Conservation (phyloP, 2,797 vertebrate species). For the Acanthurus lineatus region DNA sequence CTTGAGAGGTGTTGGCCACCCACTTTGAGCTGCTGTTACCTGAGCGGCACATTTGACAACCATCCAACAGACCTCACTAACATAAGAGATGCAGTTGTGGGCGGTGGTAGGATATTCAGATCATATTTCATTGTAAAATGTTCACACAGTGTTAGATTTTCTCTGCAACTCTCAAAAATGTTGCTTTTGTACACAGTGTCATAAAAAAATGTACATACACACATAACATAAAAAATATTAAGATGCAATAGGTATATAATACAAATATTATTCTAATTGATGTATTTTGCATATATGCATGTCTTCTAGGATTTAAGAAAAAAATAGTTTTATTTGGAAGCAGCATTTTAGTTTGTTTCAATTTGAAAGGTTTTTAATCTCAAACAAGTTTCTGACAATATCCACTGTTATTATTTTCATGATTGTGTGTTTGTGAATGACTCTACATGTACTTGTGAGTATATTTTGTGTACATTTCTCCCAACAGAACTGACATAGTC, state of each 20-base stretch:
- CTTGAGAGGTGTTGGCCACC: constrained; percentile 15
- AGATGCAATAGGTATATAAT: constrained; percentile 83
- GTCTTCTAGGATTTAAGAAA: constrained; percentile 77
- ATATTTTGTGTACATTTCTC: constrained; percentile 47
- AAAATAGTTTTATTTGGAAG: constrained; percentile 60
- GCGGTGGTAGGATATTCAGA: constrained; percentile 33
- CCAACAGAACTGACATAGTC: constrained; percentile 31
- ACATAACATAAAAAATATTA: constrained; percentile 67
- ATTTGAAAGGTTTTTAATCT: constrained; percentile 64
- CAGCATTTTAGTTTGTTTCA: constrained; percentile 69
- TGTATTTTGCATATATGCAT: constrained; percentile 87
- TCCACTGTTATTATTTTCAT: constrained; percentile 42
- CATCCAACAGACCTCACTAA: constrained; percentile 59
- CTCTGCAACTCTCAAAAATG: constrained; percentile 51
- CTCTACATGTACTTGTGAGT: constrained; percentile 37
- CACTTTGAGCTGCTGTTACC: constrained; percentile 3
- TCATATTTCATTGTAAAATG: constrained; percentile 48
- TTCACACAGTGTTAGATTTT: constrained; percentile 55
- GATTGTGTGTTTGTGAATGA: constrained; percentile 58
- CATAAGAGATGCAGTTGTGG: constrained; percentile 34
- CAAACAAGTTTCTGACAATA: constrained; percentile 31
- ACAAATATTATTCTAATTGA: constrained; percentile 75
- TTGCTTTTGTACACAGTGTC: constrained; percentile 74
- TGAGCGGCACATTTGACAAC: constrained; percentile 25
- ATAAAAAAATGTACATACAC: constrained; percentile 78